A percentile compares a stretch with the other conserved stretches of the same genome.
Conservation (phyloP, 2,113 vertebrate species). For the Esox niger region DNA sequence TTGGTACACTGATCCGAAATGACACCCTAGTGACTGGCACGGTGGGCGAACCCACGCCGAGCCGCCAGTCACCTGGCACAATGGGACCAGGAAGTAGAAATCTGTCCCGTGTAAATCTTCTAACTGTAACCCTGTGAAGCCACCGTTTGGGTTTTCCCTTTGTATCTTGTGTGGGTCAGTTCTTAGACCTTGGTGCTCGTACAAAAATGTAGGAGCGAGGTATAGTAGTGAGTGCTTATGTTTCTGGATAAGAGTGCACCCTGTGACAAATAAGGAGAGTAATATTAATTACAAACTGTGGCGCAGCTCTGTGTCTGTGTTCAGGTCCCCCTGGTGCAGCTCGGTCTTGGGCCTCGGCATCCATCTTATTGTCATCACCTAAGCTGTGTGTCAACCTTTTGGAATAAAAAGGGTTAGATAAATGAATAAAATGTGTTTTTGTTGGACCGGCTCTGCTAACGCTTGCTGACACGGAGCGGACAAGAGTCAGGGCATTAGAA, state of each 20-base stretch:
- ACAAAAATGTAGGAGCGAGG: no score
- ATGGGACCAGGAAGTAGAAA: not conserved
- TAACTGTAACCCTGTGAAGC: not conserved
- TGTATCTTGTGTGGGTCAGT: no score
- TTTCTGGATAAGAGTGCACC: no score
- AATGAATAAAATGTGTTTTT: no score
- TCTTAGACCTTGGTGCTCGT: no score
- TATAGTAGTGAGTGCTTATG: no score
- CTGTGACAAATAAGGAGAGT: not conserved
- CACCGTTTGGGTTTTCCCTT: not conserved
- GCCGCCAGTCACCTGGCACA: not conserved
- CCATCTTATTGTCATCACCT: not conserved
- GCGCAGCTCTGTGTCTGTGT: not conserved
- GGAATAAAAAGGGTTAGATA: not conserved
- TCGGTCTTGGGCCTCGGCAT: slow-evolving; percentile 12
- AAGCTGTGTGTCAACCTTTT: not conserved
- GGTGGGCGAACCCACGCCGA: no score
- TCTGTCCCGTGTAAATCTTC: not conserved
- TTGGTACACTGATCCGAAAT: not conserved
- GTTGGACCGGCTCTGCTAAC: slow-evolving; percentile 23
- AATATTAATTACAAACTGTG: not conserved
- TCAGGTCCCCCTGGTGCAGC: not conserved
- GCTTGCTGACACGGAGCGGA: slow-evolving; percentile 23
- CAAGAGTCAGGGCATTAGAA: not conserved
- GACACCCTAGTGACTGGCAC: not conserved